Percentiles rank a stretch among this genome's conserved stretches.
Conservation (phyloP, 2,797 vertebrate genomes). For the Darevskia nairensis region DNA sequence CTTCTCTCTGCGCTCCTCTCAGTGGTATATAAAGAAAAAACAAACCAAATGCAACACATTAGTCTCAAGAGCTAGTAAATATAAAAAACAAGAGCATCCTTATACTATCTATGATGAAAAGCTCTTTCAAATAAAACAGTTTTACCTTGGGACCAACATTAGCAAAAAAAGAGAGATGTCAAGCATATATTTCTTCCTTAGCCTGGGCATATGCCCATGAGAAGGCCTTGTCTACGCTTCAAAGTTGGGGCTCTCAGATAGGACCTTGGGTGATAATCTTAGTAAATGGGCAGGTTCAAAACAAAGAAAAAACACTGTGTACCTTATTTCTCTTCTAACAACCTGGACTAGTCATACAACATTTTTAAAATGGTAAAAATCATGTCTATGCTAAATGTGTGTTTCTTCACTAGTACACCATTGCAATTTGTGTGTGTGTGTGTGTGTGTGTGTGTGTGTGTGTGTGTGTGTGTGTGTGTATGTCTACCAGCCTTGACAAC, state of each 20-base stretch:
- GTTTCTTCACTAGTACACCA: neutral
- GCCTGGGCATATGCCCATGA: neutral
- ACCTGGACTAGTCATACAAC: neutral
- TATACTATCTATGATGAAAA: neutral
- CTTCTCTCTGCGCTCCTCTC: no score
- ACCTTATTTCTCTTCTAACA: neutral
- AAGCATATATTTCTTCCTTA: neutral
- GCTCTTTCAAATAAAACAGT: neutral
- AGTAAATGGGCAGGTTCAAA: neutral
- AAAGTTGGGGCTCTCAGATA: no score
- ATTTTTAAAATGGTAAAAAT: neutral
- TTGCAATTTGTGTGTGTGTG: neutral
- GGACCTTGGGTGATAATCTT: neutral
- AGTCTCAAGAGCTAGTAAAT: neutral
- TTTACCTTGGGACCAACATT: neutral
- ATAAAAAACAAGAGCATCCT: neutral
- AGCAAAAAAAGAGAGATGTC: neutral
- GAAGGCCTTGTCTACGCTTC: neutral
- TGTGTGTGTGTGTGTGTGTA: neutral
- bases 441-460: neutral
- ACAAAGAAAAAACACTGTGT: neutral
- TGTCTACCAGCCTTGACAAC: neutral
- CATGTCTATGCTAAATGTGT: neutral
- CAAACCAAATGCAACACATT: neutral
- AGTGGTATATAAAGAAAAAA: no score